A percentile compares a stretch with the other conserved stretches of the same genome.
phyloP scores from a whole-genome alignment of 2,888 invertebrate species.

The Cerceris ruficornis region DNA sequence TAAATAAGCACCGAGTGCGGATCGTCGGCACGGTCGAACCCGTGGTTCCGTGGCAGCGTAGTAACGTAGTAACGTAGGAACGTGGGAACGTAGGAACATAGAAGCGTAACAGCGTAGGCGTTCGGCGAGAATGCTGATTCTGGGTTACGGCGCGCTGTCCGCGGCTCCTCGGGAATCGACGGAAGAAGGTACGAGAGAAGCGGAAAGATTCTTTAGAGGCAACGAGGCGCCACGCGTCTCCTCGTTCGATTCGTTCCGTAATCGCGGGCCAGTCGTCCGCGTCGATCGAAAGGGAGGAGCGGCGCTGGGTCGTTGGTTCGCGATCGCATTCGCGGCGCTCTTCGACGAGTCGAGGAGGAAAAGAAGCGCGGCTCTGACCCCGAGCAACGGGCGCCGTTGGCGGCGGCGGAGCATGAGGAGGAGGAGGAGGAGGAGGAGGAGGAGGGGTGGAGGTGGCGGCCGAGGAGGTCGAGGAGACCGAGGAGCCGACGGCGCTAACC shows the following conservation, averaged over 20 bases:
- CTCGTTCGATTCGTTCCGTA: too few relatives aligned
- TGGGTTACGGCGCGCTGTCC: constrained; percentile 6
- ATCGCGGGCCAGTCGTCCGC: too few relatives aligned
- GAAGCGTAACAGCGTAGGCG: constrained; percentile 1
- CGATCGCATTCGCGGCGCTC: neutral
- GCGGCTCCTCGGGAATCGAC: neutral
- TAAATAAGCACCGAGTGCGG: constrained; percentile 38
- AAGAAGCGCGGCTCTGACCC: neutral
- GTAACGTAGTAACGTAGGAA: neutral
- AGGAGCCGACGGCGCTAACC: constrained; percentile 58
- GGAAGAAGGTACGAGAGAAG: neutral
- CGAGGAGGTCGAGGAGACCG: constrained; percentile 21
- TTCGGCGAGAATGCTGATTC: constrained; percentile 20
- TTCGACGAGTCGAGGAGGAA: neutral
- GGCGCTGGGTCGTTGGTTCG: too few relatives aligned
- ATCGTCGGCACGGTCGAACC: neutral
- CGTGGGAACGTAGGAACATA: constrained; percentile 7
- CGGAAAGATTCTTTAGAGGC: too few relatives aligned
- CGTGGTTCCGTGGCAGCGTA: too few relatives aligned
- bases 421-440: neutral
- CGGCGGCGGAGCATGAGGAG: neutral
- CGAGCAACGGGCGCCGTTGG: neutral
- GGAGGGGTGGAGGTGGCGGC: neutral
- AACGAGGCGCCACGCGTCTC: too few relatives aligned
- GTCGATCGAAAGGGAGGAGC: too few relatives aligned